Base-by-base conservation (phyloP, 2,797 vertebrate genomes). In the Sebastes diaconus region DNA sequence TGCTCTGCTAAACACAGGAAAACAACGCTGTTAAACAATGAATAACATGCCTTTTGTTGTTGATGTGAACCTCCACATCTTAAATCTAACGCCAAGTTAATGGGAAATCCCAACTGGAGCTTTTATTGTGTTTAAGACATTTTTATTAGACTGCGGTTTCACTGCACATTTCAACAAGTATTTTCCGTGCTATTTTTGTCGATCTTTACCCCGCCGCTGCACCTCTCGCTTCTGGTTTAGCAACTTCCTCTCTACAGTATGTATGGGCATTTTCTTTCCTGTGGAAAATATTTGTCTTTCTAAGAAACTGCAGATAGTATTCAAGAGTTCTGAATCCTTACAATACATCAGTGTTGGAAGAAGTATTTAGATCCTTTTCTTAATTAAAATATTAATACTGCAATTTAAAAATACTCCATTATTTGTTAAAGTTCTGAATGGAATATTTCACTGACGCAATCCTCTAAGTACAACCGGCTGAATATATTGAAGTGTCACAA, bases 21-120 rank as follows among this genome's bases (percentile, higher is more conserved):
- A 94, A 93, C 90, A 95, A 87, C 90, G 88, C 87, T 81, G 84
- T 87, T 90, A 25, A 86, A 79, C 80, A 94, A 92, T 90, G 90
- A 93, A 90, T 87, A 89, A 92, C 89, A 85, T 63, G 78, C 65
- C 81, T 71, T 72, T 72, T 81, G 83, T 87, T 87, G 78, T 87
- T 87, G 78, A 78, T 79, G 72, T 54, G 73, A 80, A 90, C 46
- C 59, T 84, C 59, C 72, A 69, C 60, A 75, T 82, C 81, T 77
- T 90, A 88, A 94, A 92, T 84, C 2, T 83, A 57, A 25, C 61
- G 76, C 75, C 69, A 69, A 80, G 85, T 86, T 85, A 83, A 89
- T 83, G 75, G 91, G 85, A 87, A 92, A 84, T 86, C 86, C 84
- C 79, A 76, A 85, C 72, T 81, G 79, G 36, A 78, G 81, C 65